phyloP scores from a whole-genome alignment of 2,113 vertebrate species.

The Miniopterus natalensis region DNA sequence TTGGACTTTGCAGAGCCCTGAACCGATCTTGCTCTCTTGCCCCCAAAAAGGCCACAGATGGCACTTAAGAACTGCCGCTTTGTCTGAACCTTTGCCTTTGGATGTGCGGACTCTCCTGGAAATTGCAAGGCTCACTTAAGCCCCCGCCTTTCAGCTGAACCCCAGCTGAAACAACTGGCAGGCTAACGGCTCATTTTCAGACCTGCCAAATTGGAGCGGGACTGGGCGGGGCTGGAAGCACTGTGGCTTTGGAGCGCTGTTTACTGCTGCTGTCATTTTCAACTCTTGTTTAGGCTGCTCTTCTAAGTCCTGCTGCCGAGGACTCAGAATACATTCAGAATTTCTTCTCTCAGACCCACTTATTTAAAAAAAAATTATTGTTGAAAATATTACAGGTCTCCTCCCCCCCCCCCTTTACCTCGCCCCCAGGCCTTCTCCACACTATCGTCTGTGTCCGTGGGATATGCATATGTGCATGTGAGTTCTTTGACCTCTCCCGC shows the following conservation, averaged over 20 bases:
- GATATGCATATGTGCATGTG: no score
- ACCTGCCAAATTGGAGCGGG: background rate
- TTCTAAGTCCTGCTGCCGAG: background rate
- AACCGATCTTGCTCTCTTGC: background rate
- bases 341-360: constrained; percentile 7
- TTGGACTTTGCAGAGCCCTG: background rate
- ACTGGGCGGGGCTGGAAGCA: background rate
- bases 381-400: no score
- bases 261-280: constrained; percentile 18
- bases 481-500: no score
- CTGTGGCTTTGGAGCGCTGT: background rate
- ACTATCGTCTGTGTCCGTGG: no score
- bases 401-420: no score
- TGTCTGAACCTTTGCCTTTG: background rate
- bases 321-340: background rate
- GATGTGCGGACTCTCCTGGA: background rate
- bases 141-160: background rate
- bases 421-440: no score
- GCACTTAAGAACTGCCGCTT: background rate
- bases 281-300: constrained; percentile 37
- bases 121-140: background rate
- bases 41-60: background rate
- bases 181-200: background rate
- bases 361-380: no score
- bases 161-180: background rate